Base-by-base conservation (phyloP, 2,888 invertebrate genomes). In the Eristalis pertinax region DNA sequence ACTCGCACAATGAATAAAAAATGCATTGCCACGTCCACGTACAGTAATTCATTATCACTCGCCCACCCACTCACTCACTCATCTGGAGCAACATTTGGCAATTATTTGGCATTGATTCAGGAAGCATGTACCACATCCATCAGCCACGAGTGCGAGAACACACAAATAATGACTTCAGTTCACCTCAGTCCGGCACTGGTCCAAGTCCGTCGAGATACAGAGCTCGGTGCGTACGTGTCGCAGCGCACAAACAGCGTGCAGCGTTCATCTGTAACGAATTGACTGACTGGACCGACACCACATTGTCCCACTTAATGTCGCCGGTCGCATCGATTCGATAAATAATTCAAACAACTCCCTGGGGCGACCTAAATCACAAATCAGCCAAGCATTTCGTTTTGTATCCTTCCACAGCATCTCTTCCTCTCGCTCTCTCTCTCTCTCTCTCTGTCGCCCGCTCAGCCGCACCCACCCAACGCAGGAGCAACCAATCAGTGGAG, bases 281-380 rank as follows among this genome's bases (percentile, higher is more conserved):
- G 79, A 83, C 83, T 79, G 75, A 74, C 82, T 74, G 74, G 77
- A 77, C 73, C 73, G 60, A 83, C 82, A 83, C 79, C 78, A 73
- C 83, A 76, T 75, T 83, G 83, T 87, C 83, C 86, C 67, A 83
- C 86, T 79, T 84, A 79, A 72, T 79, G 79, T 76, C 75, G 64
- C 86, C 68, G 79, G 79, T 41, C 86, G 24, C 83, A 83, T 79
- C 74, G 70, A 86, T 83, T 76, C 72, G 63, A 87, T 87, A 83
- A 87, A 87, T 87, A 87, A 87, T 87, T 87, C 86, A 83, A 83
- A 72, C 75, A 83, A 79, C 79, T 83, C 83, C 86, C 83, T 67
- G 67, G 79, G 75, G 86, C 79, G 72, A 87, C 83, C 79, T 87
- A 87, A 87, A 83, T 87, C 86, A 87, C 83, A 87, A 87, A 83